Conservation (phyloP, 2,113 vertebrate species). For the Todiramphus saurophagus region DNA sequence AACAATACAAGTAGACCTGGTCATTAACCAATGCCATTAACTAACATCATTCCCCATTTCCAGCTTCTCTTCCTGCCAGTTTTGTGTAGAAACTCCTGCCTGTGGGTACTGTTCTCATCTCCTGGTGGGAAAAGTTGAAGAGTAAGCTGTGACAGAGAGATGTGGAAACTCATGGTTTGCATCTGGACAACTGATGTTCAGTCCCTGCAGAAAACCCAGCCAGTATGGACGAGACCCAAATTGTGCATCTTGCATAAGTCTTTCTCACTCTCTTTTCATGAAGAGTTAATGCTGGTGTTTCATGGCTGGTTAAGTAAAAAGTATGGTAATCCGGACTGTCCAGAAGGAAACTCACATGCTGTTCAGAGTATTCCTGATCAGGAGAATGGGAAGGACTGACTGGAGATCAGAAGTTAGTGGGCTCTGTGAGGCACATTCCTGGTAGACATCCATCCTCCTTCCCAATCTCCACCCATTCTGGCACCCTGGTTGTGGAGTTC, state of each 20-base stretch:
- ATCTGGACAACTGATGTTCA: neutral
- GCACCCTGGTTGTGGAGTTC: neutral
- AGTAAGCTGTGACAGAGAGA: neutral
- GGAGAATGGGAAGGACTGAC: neutral
- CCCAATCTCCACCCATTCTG: accelerated
- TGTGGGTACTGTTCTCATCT: neutral
- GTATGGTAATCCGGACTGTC: neutral
- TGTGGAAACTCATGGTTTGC: neutral
- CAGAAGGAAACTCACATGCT: neutral
- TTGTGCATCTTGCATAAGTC: neutral
- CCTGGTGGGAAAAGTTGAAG: neutral
- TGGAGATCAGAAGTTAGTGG: neutral
- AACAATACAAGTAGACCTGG: neutral
- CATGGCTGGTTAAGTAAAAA: neutral
- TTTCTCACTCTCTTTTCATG: neutral
- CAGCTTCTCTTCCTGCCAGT: neutral
- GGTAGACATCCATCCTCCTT: neutral
- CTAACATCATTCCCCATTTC: neutral
- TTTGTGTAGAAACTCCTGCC: neutral
- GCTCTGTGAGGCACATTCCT: neutral
- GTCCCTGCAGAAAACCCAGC: neutral
- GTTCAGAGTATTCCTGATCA: neutral
- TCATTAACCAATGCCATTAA: neutral
- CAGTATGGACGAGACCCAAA: neutral
- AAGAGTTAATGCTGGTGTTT: neutral